Base-by-base conservation (phyloP, 2,888 invertebrate species). In the Cosmorhoe ocellata region DNA sequence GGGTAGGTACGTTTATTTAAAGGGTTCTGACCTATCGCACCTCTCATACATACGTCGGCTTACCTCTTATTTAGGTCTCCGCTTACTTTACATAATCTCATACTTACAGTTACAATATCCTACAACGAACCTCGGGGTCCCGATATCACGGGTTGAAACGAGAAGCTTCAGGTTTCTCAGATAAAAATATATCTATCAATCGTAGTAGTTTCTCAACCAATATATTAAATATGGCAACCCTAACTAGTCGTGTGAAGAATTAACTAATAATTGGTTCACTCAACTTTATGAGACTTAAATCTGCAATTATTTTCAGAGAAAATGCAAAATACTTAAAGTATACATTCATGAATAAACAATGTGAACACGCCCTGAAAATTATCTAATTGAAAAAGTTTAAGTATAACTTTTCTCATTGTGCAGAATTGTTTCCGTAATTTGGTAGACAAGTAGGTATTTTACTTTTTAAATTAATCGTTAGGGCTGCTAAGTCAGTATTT, bases 351-450 rank as follows among this genome's bases (percentile, higher is more conserved):
- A 24, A 27, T 28, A 32, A 45, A 42, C 51, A 45, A 59, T 55
- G 53, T 32, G 39, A 51, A 49, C 56, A 12, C 34, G 43, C 56
- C 37, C 36, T 51, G 49, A 46, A 42, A 62, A 57, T 63, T 46
- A 51, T 50, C 56, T 63, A 64, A 70, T 69, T 69, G 62, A 62
- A 63, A 65, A 66, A 70, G 63, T 69, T 67, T 22, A 24, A 7
- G 24, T 24, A 24, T 26, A 68, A 69, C 66, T 66, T 68, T 68
- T 64, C 67, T 56, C 65, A 63, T 68, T 59, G 27, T 31, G 58
- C 48, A 50, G 60, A 60, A 64, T 66, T 63, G 63, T 63, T 61
- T 60, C 26, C 45, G 33, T 43, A 59, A 53, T 61, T 53, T 50
- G 18, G 53, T 56, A 57, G 46, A 58, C 54, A 43, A 30, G 24